Evolutionary conservation across 2,797 vertebrate genomes (phyloP), one percentile per base, ranked within the genome.

Genomic region (Knipowitschia caucasica): DNA sequence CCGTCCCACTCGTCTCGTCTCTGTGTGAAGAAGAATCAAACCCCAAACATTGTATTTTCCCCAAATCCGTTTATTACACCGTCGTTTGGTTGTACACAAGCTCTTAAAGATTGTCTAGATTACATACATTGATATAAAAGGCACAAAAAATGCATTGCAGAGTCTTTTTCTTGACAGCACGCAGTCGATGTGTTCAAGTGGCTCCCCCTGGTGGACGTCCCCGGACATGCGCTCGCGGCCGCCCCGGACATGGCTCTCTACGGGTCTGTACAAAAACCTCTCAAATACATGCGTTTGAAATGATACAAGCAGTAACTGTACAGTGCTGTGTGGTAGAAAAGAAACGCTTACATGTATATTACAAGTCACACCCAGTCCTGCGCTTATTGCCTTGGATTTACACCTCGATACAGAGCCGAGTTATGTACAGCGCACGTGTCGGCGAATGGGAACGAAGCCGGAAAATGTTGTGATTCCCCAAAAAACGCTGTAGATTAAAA

Each of bases 81-180:
- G 46, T 49, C 7, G 46, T 94, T 92, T 92, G 88, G 91, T 93
- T 92, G 87, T 91, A 94, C 92, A 96, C 92, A 93, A 94, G 93
- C 92, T 85, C 29, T 88, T 91, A 81, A 91, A 91, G 94, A 97
- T 96, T 96, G 94, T 98, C 93, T 94, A 91, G 90, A 92, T 92
- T 91, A 94, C 92, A 94, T 91, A 95, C 88, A 93, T 92, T 92
- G 88, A 93, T 93, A 90, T 89, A 95, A 94, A 98, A 98, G 94
- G 95, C 95, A 97, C 95, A 93, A 89, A 89, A 93, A 90, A 93
- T 93, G 92, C 93, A 93, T 93, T 89, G 90, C 92, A 92, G 90
- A 73, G 80, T 87, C n/a, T 78, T 72, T 84, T 75, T 64, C 86
- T 90, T 84, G 86, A 86, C 77, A 89, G 90, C 81, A 90, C 89